Percentiles rank a stretch among this genome's conserved stretches.
These are phyloP conservation scores for Abrostola tripartita DNA, from an alignment of 2,888 invertebrate genomes.

Conservation along the genomic window DNA sequence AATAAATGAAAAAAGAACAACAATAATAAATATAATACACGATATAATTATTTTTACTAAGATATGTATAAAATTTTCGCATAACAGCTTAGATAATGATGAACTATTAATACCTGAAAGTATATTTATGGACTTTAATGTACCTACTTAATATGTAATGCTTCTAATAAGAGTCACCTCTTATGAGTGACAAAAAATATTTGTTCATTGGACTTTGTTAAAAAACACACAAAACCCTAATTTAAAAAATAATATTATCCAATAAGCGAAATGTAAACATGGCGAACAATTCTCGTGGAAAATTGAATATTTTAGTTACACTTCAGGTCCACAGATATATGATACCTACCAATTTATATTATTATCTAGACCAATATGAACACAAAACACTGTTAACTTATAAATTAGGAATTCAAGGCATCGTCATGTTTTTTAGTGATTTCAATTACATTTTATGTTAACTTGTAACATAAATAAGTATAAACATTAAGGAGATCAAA, in stretches of 20 bases:
- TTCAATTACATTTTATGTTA: slow-evolving; percentile 26
- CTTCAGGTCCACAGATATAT: slow-evolving; percentile 66
- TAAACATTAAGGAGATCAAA: slow-evolving; percentile 46
- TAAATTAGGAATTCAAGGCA: slow-evolving; percentile 30
- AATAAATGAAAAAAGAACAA: slow-evolving; percentile 10
- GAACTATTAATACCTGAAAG: slow-evolving; percentile 10
- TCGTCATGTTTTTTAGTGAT: slow-evolving; percentile 30
- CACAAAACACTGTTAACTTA: slow-evolving; percentile 40
- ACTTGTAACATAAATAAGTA: slow-evolving; percentile 23
- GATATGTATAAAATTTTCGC: slow-evolving; percentile 44
- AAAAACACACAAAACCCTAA: too few relatives aligned
- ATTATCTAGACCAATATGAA: slow-evolving; percentile 32
- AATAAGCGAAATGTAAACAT: slow-evolving; percentile 17
- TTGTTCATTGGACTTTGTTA: slow-evolving; percentile 1
- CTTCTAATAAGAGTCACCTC: too few relatives aligned
- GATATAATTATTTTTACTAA: slow-evolving; percentile 11
- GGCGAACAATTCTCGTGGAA: slow-evolving; percentile 59
- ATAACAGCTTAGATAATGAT: slow-evolving; percentile 21
- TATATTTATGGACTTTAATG: too few relatives aligned
- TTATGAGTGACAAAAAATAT: too few relatives aligned
- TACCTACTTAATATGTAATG: too few relatives aligned
- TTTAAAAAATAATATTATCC: slow-evolving; percentile 29
- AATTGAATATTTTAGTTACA: slow-evolving; percentile 72
- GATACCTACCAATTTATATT: slow-evolving; percentile 13
- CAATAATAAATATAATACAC: slow-evolving; percentile 15